Base-by-base conservation (phyloP, 2,888 invertebrate species). In the Rhagonycha fulva region DNA sequence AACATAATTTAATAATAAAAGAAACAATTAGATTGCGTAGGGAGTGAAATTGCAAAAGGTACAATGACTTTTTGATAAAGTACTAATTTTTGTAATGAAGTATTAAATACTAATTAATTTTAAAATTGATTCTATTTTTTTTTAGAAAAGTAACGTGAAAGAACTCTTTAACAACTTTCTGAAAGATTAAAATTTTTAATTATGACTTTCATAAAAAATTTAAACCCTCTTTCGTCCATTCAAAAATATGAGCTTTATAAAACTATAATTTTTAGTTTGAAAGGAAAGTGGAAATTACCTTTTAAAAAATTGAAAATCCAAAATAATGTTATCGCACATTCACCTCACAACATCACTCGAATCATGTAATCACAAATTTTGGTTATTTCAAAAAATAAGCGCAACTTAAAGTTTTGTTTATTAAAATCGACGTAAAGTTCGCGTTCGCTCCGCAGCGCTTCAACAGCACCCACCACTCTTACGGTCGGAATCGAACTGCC, bases 1-100 rank as follows among this genome's bases (percentile, higher is more conserved):
- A 74, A 80, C 80, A 80, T 82, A 82, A 82, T 82, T 82, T 76
- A 81, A 82, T 83, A 82, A 82, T 81, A 81, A 80, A 80, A 81
- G 80, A 79, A 80, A 81, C 81, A 82, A 82, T 82, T 82, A 79
- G 77, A 76, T 76, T 72, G 78, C 73, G 75, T 68, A 70, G 75
- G 73, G 75, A 28, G 74, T 66, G 71, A 75, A 77, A 76, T 74
- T 71, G 74, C 68, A 10, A 9, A 73, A 76, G 76, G 76, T 76
- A 69, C 76, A 68, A 73, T 74, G 76, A 76, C 76, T 74, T 76
- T 70, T 68, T 28, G 32, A 19, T 32, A 30, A 63, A n/a, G n/a
- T 12, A 24, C 19, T 26, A 66, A 66, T 24, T 66, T 24, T 66
- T n/a, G n/a, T 24, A 24, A 24, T 66, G 23, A 66, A 47, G 12